These are phyloP conservation scores for Cetoscarus ocellatus DNA, from an alignment of 2,797 vertebrate genomes.

Conservation along the genomic window DNA sequence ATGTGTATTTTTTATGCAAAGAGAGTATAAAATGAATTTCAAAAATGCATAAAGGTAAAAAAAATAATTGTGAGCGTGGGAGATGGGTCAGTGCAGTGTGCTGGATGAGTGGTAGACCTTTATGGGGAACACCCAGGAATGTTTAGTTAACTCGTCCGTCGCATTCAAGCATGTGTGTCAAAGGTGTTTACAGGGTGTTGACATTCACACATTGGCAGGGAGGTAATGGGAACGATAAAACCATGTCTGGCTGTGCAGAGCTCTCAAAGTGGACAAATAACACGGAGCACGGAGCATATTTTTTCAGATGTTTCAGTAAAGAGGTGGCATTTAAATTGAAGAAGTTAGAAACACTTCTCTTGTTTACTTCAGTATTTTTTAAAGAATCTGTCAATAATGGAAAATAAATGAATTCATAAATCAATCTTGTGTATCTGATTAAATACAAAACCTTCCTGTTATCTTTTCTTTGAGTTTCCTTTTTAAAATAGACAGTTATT, in stretches of 20 bases:
- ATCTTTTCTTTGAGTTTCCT: no score
- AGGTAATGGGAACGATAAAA: conserved; percentile 56
- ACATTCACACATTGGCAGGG: conserved; percentile 76
- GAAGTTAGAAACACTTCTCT: conserved; percentile 2
- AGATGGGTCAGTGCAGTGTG: conserved; percentile 66
- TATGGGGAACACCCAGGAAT: conserved; percentile 82
- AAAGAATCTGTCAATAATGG: neutral
- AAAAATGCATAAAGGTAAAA: neutral
- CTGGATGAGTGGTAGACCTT: conserved; percentile 73
- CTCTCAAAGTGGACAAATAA: conserved; percentile 19
- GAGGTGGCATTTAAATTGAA: conserved; percentile 3
- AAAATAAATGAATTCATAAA: no score
- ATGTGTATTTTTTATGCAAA: neutral
- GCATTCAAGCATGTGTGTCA: conserved; percentile 83
- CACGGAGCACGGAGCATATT: neutral
- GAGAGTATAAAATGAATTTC: neutral
- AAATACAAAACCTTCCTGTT: no score
- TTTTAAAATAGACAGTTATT: no score
- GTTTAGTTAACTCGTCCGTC: conserved; percentile 79
- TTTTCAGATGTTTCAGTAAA: conserved; percentile 9
- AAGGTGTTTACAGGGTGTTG: conserved; percentile 85
- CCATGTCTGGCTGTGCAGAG: conserved; percentile 34
- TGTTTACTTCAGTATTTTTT: conserved; percentile 9
- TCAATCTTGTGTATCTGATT: no score
- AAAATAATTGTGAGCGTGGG: conserved; percentile 51